Evolutionary conservation across 2,113 vertebrate genomes (phyloP).

Genomic region (Plecotus auritus): DNA sequence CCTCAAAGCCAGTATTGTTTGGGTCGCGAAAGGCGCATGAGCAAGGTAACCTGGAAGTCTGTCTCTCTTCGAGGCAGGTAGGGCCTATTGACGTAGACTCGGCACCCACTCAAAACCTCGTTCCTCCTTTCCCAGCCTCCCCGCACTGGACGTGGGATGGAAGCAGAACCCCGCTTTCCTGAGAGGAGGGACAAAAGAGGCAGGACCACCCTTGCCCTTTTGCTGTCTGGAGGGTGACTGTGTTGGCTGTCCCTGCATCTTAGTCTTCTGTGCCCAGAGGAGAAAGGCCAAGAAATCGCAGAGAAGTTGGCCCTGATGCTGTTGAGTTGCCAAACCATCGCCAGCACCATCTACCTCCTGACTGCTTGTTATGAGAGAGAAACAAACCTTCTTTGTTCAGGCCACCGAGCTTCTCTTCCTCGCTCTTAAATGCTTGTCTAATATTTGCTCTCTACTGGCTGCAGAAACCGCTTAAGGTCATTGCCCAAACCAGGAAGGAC

Average conservation of each 20-base stretch:
- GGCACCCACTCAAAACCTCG: not conserved
- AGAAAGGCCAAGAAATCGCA: not conserved
- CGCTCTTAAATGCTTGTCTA: not conserved
- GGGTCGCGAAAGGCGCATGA: not conserved
- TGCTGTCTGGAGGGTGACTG: no score
- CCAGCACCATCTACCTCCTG: not conserved
- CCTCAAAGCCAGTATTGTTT: not conserved
- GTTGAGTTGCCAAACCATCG: not conserved
- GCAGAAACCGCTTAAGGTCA: not conserved
- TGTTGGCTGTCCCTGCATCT: no score
- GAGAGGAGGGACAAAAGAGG: not conserved
- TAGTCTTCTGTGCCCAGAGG: not conserved
- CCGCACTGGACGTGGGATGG: not conserved
- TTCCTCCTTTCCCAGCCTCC: not conserved
- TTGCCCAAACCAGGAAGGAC: not conserved
- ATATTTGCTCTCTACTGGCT: not conserved
- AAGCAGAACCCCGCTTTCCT: not conserved
- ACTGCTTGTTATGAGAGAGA: not conserved
- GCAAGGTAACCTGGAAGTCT: not conserved
- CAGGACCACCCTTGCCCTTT: not conserved
- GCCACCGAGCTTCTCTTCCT: not conserved
- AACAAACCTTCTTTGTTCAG: slow-evolving; percentile 21
- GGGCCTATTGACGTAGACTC: not conserved
- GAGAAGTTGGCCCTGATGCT: not conserved
- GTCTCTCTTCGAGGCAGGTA: not conserved